These are phyloP conservation scores for Onchidella celtica DNA, from an alignment of 2,888 invertebrate species.

Conservation along the genomic window DNA sequence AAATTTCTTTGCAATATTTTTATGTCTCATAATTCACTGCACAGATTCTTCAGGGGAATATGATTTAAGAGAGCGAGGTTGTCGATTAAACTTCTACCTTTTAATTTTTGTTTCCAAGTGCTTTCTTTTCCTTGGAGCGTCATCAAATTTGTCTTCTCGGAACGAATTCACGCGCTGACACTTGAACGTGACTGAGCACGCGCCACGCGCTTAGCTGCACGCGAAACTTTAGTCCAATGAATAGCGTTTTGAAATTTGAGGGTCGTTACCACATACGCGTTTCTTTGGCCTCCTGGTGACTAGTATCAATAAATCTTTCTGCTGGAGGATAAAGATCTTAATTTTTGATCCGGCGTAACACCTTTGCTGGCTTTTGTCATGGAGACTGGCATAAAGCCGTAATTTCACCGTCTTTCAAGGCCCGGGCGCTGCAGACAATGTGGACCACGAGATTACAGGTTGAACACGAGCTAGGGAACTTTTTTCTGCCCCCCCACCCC, in stretches of 20 bases:
- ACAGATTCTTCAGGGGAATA: too few relatives aligned
- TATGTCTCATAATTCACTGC: too few relatives aligned
- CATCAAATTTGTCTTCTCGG: too few relatives aligned
- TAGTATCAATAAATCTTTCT: conserved; percentile 8
- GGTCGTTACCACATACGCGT: background rate
- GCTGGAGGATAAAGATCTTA: background rate
- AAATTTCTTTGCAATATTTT: too few relatives aligned
- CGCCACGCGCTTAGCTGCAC: background rate
- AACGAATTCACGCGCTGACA: conserved; percentile 16
- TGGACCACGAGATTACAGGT: too few relatives aligned
- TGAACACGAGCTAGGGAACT: too few relatives aligned
- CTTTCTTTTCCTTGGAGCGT: too few relatives aligned
- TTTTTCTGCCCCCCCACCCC: too few relatives aligned
- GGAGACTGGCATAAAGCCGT: background rate
- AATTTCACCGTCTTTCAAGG: background rate
- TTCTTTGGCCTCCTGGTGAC: background rate
- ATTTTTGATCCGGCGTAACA: background rate
- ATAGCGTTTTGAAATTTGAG: background rate
- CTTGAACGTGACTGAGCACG: background rate
- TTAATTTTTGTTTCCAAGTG: too few relatives aligned
- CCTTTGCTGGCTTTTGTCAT: background rate
- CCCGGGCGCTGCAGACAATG: background rate
- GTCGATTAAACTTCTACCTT: too few relatives aligned
- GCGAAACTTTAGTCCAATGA: background rate
- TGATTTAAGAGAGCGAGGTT: too few relatives aligned